phyloP scores from a whole-genome alignment of 2,113 vertebrate genomes.

The Meles meles region DNA sequence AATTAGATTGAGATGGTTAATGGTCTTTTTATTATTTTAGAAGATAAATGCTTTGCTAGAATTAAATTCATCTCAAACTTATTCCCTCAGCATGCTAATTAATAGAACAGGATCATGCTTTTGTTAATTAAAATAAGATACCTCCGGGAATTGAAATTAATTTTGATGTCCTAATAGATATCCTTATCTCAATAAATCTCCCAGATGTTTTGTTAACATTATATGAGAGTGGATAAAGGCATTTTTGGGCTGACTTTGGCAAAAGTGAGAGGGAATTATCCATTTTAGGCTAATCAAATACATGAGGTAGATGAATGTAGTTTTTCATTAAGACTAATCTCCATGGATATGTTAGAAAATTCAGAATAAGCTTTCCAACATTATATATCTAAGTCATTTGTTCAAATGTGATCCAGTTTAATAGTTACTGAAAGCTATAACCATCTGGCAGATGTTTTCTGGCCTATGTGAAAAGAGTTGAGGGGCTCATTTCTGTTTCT shows the following conservation, averaged over 20 bases:
- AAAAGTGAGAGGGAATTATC: conserved; percentile 43
- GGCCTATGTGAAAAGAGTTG: not conserved
- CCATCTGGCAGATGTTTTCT: conserved; percentile 30
- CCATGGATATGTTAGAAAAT: conserved; percentile 30
- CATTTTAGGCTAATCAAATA: conserved; percentile 55
- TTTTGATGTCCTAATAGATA: conserved; percentile 83
- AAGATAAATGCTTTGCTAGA: conserved; percentile 80
- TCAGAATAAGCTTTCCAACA: conserved; percentile 36
- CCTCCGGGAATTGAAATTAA: conserved; percentile 83
- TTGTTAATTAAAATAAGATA: conserved; percentile 86
- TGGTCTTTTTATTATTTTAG: conserved; percentile 75
- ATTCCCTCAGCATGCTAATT: conserved; percentile 82
- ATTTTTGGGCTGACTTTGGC: conserved; percentile 64
- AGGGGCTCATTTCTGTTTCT: conserved; percentile 1
- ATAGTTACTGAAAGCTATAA: conserved; percentile 15
- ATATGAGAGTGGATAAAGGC: conserved; percentile 46
- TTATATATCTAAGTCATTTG: conserved; percentile 37
- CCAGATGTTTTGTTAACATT: conserved; percentile 69
- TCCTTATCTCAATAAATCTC: conserved; percentile 76
- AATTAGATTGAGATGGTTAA: conserved; percentile 76
- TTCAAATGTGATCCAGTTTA: conserved; percentile 46
- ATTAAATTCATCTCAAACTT: conserved; percentile 80
- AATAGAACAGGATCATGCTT: conserved; percentile 79
- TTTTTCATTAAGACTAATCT: conserved; percentile 70
- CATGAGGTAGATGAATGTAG: conserved; percentile 38